Conservation (phyloP, 2,888 invertebrate genomes). For the Laspeyria flexula region DNA sequence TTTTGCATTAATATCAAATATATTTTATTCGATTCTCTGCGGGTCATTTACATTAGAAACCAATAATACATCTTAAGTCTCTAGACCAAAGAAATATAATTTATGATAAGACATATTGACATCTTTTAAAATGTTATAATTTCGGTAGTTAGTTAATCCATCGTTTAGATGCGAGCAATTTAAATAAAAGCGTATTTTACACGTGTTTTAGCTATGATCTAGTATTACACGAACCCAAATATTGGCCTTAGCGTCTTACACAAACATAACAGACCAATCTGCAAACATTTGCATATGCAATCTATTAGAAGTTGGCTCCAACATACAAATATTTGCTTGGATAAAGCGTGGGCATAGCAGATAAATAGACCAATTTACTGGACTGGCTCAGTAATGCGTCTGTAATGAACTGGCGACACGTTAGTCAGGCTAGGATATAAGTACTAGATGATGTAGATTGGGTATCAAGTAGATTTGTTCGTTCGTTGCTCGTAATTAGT, state of each 20-base stretch:
- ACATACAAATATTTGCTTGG: conserved; percentile 29
- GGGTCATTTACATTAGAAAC: too few species aligned
- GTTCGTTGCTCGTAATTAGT: background rate
- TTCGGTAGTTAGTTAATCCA: too few species aligned
- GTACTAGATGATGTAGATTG: conserved; percentile 35
- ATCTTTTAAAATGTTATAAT: too few species aligned
- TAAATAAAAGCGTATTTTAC: too few species aligned
- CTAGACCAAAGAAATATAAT: too few species aligned
- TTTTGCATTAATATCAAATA: background rate
- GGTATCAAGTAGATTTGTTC: conserved; percentile 35
- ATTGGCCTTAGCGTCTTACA: background rate
- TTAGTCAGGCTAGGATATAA: conserved; percentile 40
- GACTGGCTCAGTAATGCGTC: conserved; percentile 69
- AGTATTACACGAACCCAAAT: background rate
- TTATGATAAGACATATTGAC: too few species aligned
- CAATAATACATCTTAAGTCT: too few species aligned
- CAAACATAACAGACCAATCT: background rate
- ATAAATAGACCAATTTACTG: conserved; percentile 75
- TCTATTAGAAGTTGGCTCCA: background rate
- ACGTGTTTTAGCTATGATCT: too few species aligned
- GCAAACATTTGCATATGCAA: conserved; percentile 19
- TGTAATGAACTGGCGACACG: conserved; percentile 78
- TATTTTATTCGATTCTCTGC: background rate
- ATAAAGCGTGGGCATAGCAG: conserved; percentile 66
- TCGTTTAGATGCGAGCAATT: too few species aligned